Conservation (phyloP, 2,113 vertebrate species). For the Actenoides lindsayi region DNA sequence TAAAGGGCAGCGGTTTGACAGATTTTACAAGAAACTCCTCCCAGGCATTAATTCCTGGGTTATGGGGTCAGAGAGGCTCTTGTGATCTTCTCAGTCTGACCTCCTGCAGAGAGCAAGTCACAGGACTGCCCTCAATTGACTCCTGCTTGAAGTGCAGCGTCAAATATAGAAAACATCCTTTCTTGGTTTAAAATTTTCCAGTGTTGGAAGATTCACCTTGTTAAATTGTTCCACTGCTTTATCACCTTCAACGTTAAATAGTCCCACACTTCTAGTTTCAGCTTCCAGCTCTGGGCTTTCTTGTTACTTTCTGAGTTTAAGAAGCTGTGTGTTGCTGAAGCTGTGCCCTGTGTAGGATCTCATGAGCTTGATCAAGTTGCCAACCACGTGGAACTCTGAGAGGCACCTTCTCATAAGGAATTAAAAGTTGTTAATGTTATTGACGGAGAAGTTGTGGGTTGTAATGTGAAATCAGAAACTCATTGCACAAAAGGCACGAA, state of each 20-base stretch:
- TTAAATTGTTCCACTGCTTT: background rate
- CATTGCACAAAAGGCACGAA: background rate
- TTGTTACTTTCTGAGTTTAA: background rate
- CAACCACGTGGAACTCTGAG: background rate
- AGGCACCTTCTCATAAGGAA: background rate
- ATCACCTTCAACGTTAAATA: background rate
- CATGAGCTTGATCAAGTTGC: fast-evolving
- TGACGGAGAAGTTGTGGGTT: background rate
- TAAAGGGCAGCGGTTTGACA: conserved; percentile 3
- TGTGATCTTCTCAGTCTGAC: conserved; percentile 21
- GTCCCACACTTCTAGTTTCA: background rate
- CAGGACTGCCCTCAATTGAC: conserved; percentile 30
- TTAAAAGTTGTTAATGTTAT: background rate
- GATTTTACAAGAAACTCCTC: conserved; percentile 31
- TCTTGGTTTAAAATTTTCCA: background rate
- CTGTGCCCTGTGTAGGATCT: background rate
- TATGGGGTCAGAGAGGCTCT: background rate
- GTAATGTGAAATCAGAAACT: background rate
- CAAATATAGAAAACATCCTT: background rate
- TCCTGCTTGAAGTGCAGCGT: background rate
- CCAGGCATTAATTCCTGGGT: conserved; percentile 33
- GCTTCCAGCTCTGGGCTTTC: background rate
- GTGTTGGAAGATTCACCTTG: background rate
- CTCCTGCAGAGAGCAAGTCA: background rate
- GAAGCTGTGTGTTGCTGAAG: background rate